Base-by-base conservation (phyloP, 2,888 invertebrate species). In the Pollenia griseotomentosa region DNA sequence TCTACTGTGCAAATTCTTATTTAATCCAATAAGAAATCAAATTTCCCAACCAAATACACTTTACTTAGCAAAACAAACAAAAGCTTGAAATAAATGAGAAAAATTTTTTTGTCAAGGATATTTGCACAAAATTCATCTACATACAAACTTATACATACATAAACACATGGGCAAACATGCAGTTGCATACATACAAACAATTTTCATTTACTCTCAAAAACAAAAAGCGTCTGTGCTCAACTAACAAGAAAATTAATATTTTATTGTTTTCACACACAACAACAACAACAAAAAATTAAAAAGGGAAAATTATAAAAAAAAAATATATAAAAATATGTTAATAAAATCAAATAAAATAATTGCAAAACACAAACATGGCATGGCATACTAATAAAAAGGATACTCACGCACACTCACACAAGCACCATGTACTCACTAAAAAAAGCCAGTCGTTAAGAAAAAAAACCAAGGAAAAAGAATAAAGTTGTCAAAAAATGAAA, bases 171-270 rank as follows among this genome's bases (percentile, higher is more conserved):
- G 71, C 19, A 33, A 33, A 0, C 5, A 33, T 33, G 33, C 33
- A 33, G 33, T 6, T 33, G 33, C 33, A 6, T 6, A 6, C 33
- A 33, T 6, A 33, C 33, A 33, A 33, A 44, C 46, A 53, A 14
- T 61, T 61, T 70, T 70, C 55, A 82, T 68, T 74, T 68, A 82
- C 75, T 55, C 75, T 53, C 57, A 53, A 77, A 57, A 59, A 66
- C 73, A 82, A 85, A 84, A 80, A 70, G 12, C 40, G 74, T 78
- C 74, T 81, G 80, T 68, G 74, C 65, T 68, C 63, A 89, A 89
- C 90, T 89, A 91, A 92, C 92, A 92, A 91, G 91, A 92, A 92
- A 91, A 92, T 92, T 92, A 91, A 91, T 91, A 90, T 92, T 92
- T 92, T 92, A 92, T 92, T 92, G 91, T 92, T 92, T 91, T 84